Percentiles rank a stretch among this genome's conserved stretches.
These are phyloP conservation scores for Casuarius casuarius DNA, from an alignment of 2,113 vertebrate genomes.

Conservation along the genomic window DNA sequence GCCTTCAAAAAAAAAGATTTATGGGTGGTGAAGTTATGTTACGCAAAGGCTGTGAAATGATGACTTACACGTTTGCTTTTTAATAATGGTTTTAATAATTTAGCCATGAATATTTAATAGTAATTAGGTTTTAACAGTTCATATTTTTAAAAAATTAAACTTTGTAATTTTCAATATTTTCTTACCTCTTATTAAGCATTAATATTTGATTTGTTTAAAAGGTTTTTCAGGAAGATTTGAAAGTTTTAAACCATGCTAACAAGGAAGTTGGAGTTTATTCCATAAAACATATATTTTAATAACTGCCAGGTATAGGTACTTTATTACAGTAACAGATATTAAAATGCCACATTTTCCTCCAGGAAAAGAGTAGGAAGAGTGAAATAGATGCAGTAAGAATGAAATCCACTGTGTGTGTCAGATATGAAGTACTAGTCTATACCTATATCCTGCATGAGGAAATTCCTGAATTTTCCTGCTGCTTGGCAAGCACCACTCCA, in stretches of 20 bases:
- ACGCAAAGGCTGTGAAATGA: neutral
- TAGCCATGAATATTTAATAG: conserved; percentile 72
- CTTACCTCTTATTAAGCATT: conserved; percentile 62
- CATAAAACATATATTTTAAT: conserved; percentile 49
- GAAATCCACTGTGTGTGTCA: neutral
- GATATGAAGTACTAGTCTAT: neutral
- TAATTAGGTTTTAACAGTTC: conserved; percentile 57
- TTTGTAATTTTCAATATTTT: conserved; percentile 53
- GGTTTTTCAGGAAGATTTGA: neutral
- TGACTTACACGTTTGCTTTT: conserved; percentile 13
- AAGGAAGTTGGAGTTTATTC: conserved; percentile 19
- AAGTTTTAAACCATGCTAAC: conserved; percentile 43
- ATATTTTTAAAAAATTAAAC: conserved; percentile 69
- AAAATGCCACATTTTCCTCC: neutral
- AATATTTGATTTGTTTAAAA: conserved; percentile 72
- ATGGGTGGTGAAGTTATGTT: neutral
- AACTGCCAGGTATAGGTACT: conserved; percentile 8
- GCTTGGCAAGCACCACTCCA: neutral
- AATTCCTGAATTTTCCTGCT: neutral
- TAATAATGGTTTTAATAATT: conserved; percentile 69
- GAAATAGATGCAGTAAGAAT: neutral
- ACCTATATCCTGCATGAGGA: neutral
- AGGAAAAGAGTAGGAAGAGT: neutral
- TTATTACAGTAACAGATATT: conserved; percentile 5
- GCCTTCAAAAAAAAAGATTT: neutral